phyloP scores from a whole-genome alignment of 2,113 vertebrate species.

The Brevimyrus niger region DNA sequence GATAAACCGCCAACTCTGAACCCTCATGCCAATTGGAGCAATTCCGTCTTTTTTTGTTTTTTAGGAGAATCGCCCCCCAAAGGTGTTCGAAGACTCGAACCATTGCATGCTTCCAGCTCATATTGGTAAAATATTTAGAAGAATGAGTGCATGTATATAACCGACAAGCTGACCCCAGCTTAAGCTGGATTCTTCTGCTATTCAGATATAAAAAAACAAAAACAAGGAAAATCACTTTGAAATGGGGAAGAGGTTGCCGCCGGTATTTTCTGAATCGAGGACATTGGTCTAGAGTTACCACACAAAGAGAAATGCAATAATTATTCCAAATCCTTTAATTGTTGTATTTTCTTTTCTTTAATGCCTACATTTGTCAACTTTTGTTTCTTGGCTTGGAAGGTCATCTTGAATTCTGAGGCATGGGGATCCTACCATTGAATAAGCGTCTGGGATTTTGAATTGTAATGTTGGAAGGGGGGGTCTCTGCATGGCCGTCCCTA shows the following conservation, averaged over 20 bases:
- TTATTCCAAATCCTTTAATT: slow-evolving; percentile 57
- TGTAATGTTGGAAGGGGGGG: background rate
- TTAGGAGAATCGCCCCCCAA: slow-evolving; percentile 40
- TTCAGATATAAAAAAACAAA: slow-evolving; percentile 30
- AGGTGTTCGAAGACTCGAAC: slow-evolving; percentile 51
- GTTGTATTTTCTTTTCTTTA: slow-evolving; percentile 36
- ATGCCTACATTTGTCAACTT: slow-evolving; percentile 28
- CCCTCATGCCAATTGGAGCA: slow-evolving; percentile 44
- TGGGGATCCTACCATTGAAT: background rate
- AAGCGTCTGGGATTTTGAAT: background rate
- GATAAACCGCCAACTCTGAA: slow-evolving; percentile 51
- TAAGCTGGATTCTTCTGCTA: slow-evolving; percentile 47
- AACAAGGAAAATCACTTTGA: slow-evolving; percentile 29
- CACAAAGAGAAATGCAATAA: slow-evolving; percentile 70
- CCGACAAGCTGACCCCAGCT: slow-evolving; percentile 50
- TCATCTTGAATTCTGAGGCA: slow-evolving; percentile 4
- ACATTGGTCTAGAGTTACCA: slow-evolving; percentile 43
- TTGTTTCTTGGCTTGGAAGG: slow-evolving; percentile 39
- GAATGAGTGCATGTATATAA: slow-evolving; percentile 71
- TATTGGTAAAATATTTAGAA: slow-evolving; percentile 61
- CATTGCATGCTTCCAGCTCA: slow-evolving; percentile 70
- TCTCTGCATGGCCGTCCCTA: background rate
- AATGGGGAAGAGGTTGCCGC: slow-evolving; percentile 11
- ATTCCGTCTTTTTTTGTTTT: slow-evolving; percentile 36
- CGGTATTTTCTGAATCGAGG: slow-evolving; percentile 36